phyloP scores from a whole-genome alignment of 2,113 vertebrate genomes.

The Typhlomys cinereus region DNA sequence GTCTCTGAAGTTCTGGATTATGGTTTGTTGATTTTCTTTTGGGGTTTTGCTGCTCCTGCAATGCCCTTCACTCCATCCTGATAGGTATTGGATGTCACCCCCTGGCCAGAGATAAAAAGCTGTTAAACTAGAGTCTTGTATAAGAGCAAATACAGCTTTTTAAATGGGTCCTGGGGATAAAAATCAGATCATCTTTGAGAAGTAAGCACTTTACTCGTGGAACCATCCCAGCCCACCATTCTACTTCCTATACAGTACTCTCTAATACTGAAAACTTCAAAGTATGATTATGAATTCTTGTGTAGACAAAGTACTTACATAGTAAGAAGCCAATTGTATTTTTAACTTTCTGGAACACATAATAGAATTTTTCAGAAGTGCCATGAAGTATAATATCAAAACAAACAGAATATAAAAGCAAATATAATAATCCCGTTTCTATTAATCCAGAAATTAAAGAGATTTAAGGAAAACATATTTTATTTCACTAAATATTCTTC shows the following conservation, averaged over 20 bases:
- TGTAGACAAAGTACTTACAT: neutral
- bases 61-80: too few relatives aligned
- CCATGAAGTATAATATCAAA: neutral
- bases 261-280: neutral
- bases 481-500: neutral
- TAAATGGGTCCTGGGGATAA: too few relatives aligned
- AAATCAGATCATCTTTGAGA: too few relatives aligned
- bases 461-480: neutral
- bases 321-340: neutral
- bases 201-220: too few relatives aligned
- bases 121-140: too few relatives aligned
- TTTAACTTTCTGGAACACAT: neutral
- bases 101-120: too few relatives aligned
- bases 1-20: too few relatives aligned
- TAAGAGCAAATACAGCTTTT: too few relatives aligned
- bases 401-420: neutral
- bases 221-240: too few relatives aligned
- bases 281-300: neutral
- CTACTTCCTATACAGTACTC: neutral
- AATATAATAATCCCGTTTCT: neutral
- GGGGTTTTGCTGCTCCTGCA: too few relatives aligned
- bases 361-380: neutral
- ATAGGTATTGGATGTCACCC: too few relatives aligned
- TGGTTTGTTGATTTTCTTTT: too few relatives aligned
- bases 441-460: conserved; percentile 3